A percentile compares a stretch with the other conserved stretches of the same genome.
Conservation (phyloP, 2,888 invertebrate genomes). For the Agrilus biguttatus region DNA sequence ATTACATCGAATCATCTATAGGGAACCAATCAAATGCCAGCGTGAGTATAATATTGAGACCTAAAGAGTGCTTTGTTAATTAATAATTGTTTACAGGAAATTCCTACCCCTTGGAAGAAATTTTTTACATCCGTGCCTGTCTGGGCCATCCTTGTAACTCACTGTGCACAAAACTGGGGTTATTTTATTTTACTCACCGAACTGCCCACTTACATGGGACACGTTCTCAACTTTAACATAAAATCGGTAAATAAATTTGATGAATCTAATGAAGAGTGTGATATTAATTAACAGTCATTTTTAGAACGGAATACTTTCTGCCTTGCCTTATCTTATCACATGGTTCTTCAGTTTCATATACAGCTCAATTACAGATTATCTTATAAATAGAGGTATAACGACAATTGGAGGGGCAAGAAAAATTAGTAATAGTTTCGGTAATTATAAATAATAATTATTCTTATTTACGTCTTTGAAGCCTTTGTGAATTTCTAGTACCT, state of each 20-base stretch:
- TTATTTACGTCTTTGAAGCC: neutral
- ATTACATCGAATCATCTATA: constrained; percentile 53
- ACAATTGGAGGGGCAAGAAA: constrained; percentile 40
- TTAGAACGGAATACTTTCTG: constrained; percentile 51
- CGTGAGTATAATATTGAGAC: constrained; percentile 16
- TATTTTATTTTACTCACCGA: constrained; percentile 72
- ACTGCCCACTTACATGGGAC: constrained; percentile 63
- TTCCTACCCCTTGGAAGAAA: constrained; percentile 55
- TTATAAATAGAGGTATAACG: constrained; percentile 35
- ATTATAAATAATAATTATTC: constrained; percentile 2
- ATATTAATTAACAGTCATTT: constrained; percentile 14
- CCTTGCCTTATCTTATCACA: constrained; percentile 58
- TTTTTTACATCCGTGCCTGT: constrained; percentile 63
- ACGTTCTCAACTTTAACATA: constrained; percentile 54
- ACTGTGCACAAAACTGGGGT: constrained; percentile 62
- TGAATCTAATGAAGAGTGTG: neutral
- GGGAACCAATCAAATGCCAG: constrained; percentile 33
- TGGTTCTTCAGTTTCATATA: constrained; percentile 54
- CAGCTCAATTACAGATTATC: constrained; percentile 47
- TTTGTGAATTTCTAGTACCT: neutral
- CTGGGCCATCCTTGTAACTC: constrained; percentile 54
- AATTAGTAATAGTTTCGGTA: constrained; percentile 47
- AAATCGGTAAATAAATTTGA: constrained; percentile 38
- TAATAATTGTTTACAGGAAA: neutral
- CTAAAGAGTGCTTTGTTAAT: neutral